Evolutionary conservation across 2,797 vertebrate genomes (phyloP), one percentile per base, ranked within the genome.

Genomic region (Leucoraja ocellata): DNA sequence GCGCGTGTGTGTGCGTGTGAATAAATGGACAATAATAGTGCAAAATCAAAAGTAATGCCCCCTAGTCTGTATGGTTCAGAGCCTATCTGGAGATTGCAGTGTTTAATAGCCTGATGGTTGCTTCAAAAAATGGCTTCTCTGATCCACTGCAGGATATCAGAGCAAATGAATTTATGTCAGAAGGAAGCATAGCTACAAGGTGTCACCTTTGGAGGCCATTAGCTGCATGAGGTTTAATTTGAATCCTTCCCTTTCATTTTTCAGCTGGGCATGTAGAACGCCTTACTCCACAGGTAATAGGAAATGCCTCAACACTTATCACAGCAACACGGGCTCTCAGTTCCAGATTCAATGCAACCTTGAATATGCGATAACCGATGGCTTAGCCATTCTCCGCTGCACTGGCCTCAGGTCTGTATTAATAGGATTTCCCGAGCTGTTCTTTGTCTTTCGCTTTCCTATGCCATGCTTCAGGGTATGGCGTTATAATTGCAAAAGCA

Each of bases 391-490:
- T 46, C 68, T 92, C 90, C 39, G 54, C 4, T 92, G 71, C 39
- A 76, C 65, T 92, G 68, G 39, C 90, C 90, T 76, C 23, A 25
- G 90, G 71, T 54, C 90, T 92, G 10, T 92, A 71, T 92, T 92
- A 92, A 92, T 92, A 92, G 71, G 90, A 74, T 92, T 92, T 92
- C 71, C 68, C 71, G 76, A 92, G 71, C 36, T 74, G 71, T 92
- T 76, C 90, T 54, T 76, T 58, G 36, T 91, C 63, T 91, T 9
- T 91, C 68, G 46, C 1, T 25, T 46, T 58, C 39, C 7, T 54
- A 36, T 28, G 36, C 14, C 68, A 91, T 54, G 68, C 90, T 91
- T 73, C 39, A 58, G 90, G 90, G 71, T 54, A 21, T 28, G 46
- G 90, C 65, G 25, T 91, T 91, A 39, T 76, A 92, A 92, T 92